These are phyloP conservation scores for Lagopus leucura DNA, from an alignment of 2,113 vertebrate species.

Conservation along the genomic window DNA sequence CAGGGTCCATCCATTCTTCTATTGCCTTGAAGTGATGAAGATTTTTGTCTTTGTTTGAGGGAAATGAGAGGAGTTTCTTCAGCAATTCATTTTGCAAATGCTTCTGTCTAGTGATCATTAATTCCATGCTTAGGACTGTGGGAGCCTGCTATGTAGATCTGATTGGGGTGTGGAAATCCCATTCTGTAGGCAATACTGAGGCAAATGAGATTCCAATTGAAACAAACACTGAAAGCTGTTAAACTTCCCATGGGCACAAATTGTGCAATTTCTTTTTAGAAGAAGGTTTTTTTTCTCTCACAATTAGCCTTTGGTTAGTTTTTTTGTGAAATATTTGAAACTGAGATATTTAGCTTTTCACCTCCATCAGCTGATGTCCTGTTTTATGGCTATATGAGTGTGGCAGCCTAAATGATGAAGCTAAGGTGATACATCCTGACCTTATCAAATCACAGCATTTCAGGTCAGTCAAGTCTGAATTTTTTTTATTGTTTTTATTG, in stretches of 20 bases:
- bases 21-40: background rate
- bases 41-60: background rate
- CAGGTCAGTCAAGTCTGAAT: background rate
- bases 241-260: background rate
- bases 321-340: background rate
- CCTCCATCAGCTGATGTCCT: background rate
- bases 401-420: background rate
- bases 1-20: background rate
- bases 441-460: background rate
- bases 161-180: background rate
- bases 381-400: background rate
- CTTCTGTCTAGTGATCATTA: background rate
- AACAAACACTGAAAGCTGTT: background rate
- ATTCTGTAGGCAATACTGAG: background rate
- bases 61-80: background rate
- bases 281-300: background rate
- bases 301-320: background rate
- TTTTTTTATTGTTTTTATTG: slow-evolving; percentile 25
- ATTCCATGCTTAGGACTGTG: background rate
- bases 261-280: background rate
- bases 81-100: background rate
- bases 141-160: background rate
- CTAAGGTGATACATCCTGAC: slow-evolving; percentile 17
- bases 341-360: background rate
- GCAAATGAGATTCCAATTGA: background rate